Base-by-base conservation (phyloP, 2,797 vertebrate species). In the Bradypus variegatus region DNA sequence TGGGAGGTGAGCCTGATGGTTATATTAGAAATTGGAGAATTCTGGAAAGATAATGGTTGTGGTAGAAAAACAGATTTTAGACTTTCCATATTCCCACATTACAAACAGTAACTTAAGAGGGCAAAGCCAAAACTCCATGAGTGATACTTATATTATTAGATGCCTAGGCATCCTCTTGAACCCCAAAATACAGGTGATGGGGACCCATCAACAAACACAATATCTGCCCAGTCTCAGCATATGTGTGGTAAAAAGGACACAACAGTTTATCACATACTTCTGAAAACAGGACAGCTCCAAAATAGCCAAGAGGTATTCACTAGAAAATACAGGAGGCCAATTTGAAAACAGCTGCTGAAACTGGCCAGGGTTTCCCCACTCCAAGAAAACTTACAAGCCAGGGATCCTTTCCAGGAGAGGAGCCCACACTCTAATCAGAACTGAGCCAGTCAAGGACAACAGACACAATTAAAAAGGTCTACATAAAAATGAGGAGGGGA, bases 1-100 rank as follows among this genome's bases (percentile, higher is more conserved):
- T 76, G 10, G 50, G 55, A 67, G 94, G 33, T 38, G 9, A 96
- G 18, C 19, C 33, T 50, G 18, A 58, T 29, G 64, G 9, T 88
- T 82, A 82, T 62, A 38, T 80, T 93, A 89, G 58, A 31, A 90
- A 81, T 91, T 55, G 67, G 82, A 91, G 41, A 91, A 86, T 60
- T 94, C 79, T 92, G 31, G 85, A 70, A 84, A 81, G 11, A 67
- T 7, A 73, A 27, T 73, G 90, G n/a, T 75, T 41, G 55, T 33
- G 62, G 45, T 31, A 38, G 23, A 82, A 82, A 65, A 33, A 79
- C 16, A 78, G 62, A 79, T 70, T 93, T 93, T 38, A 80, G 64
- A 75, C 55, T 88, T 95, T 92, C 85, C 36, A 77, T 75, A 81
- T 82, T 50, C 50, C 55, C 55, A 88, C 64, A 53, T 58, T 55